These are phyloP conservation scores for Ceriagrion tenellum DNA, from an alignment of 2,888 invertebrate genomes.

Conservation along the genomic window DNA sequence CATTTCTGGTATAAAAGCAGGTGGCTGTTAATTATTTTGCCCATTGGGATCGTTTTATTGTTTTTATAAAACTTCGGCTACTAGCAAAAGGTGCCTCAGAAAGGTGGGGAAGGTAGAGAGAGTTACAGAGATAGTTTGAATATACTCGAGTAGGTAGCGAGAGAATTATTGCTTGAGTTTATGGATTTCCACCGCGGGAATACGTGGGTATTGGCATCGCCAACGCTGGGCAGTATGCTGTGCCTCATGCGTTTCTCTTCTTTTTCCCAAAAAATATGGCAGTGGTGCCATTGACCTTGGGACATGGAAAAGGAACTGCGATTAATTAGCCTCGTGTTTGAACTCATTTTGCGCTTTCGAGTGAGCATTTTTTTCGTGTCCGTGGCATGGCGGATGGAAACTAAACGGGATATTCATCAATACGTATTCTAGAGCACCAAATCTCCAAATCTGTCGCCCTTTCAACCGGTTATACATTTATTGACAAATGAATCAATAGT, in stretches of 20 bases:
- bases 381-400: background rate
- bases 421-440: background rate
- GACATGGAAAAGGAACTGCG: conserved; percentile 44
- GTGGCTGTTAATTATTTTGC: background rate
- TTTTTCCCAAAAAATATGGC: background rate
- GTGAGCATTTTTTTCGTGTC: conserved; percentile 49
- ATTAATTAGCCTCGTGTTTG: conserved; percentile 52
- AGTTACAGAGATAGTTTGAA: too few relatives aligned
- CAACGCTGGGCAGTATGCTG: background rate
- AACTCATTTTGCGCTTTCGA: background rate
- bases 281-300: conserved; percentile 52
- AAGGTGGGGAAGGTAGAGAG: background rate
- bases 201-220: background rate
- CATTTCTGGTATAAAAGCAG: background rate
- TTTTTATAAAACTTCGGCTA: background rate
- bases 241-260: background rate
- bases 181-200: background rate
- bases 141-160: background rate
- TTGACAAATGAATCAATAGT: too few relatives aligned
- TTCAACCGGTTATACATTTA: background rate
- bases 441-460: background rate
- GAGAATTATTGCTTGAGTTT: background rate
- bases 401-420: background rate
- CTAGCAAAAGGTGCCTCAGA: background rate
- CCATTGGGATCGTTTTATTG: background rate